phyloP scores from a whole-genome alignment of 2,888 invertebrate species.

The Harpalus rubripes region DNA sequence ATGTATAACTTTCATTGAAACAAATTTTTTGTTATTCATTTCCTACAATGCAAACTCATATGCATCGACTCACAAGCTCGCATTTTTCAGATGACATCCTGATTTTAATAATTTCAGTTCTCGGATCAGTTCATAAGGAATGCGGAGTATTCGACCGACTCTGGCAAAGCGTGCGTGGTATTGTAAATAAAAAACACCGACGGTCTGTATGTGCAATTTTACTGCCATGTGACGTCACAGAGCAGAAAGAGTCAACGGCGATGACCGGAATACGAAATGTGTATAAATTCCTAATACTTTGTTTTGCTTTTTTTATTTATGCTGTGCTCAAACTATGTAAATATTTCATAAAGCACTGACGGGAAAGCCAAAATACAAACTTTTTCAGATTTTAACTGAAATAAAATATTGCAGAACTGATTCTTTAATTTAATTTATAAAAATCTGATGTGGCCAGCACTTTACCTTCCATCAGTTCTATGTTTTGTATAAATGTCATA shows the following conservation, averaged over 20 bases:
- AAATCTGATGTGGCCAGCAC: too few species aligned
- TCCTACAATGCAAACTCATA: too few species aligned
- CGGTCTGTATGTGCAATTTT: background rate
- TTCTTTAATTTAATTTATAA: too few species aligned
- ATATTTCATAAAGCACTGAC: slow-evolving; percentile 20
- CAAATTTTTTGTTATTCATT: too few species aligned
- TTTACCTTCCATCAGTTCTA: too few species aligned
- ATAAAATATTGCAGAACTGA: too few species aligned
- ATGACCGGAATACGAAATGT: slow-evolving; percentile 56
- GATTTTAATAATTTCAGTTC: slow-evolving; percentile 33
- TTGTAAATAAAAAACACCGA: slow-evolving; percentile 39
- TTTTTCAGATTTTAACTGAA: too few species aligned
- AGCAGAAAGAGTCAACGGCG: slow-evolving; percentile 9
- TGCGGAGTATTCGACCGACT: background rate
- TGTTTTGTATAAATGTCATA: too few species aligned
- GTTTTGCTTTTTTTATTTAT: slow-evolving; percentile 51
- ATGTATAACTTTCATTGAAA: too few species aligned
- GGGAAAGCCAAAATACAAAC: too few species aligned
- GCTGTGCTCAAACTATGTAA: slow-evolving; percentile 44
- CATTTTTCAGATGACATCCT: slow-evolving; percentile 21
- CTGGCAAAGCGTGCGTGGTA: background rate
- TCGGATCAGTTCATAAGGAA: slow-evolving; percentile 39
- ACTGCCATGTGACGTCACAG: slow-evolving; percentile 17
- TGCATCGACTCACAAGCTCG: background rate
- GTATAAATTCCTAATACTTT: slow-evolving; percentile 57